These are phyloP conservation scores for Poecilia wingei DNA, from an alignment of 2,797 vertebrate species.

Conservation along the genomic window DNA sequence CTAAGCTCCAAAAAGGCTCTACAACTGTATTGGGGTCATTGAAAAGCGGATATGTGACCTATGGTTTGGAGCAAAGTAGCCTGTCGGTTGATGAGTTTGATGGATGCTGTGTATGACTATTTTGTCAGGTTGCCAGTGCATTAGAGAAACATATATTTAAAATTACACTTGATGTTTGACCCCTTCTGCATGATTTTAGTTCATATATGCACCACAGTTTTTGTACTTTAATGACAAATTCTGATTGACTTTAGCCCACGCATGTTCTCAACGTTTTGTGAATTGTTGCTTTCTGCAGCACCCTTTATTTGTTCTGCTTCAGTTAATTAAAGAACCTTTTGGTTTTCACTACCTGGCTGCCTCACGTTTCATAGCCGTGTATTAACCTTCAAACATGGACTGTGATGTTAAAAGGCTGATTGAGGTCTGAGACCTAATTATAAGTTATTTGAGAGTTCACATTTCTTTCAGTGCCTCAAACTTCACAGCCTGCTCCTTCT, in stretches of 20 bases:
- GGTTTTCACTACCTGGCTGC: background rate
- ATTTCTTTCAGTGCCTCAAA: constrained; percentile 3
- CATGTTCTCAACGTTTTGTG: background rate
- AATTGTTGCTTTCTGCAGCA: background rate
- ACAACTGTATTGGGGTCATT: background rate
- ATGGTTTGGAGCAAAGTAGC: no score
- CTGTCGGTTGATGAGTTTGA: background rate
- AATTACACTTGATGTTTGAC: background rate
- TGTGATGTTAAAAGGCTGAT: background rate
- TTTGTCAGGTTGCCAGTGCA: background rate
- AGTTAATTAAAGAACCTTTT: background rate
- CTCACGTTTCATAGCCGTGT: background rate
- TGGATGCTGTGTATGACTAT: background rate
- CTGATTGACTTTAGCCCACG: background rate
- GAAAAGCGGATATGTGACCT: background rate
- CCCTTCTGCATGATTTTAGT: background rate
- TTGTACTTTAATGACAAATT: background rate
- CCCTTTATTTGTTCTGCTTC: background rate
- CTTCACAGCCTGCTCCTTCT: constrained; percentile 1
- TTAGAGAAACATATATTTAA: background rate
- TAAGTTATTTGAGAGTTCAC: constrained; percentile 2
- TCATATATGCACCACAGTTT: background rate
- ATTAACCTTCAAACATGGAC: constrained; percentile 6
- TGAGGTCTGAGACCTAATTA: background rate
- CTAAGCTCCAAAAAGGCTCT: background rate